These are phyloP conservation scores for Tetraneura akinire DNA, from an alignment of 1,140 invertebrate genomes.

Conservation along the genomic window DNA sequence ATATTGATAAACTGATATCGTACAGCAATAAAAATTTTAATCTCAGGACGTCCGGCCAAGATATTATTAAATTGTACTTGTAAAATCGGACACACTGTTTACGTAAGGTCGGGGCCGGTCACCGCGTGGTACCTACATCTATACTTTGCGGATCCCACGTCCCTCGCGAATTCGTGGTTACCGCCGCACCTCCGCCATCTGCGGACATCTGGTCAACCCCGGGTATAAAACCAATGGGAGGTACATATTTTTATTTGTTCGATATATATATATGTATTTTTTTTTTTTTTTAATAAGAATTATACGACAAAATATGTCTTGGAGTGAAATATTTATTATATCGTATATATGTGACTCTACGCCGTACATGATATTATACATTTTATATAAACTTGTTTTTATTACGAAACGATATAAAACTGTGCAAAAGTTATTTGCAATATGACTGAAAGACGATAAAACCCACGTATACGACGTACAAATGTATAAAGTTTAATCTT, in stretches of 20 bases:
- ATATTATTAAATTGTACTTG: no score
- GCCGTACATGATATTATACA: no score
- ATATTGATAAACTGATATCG: no score
- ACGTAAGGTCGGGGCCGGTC: conserved; percentile 12
- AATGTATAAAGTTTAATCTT: conserved; percentile 10
- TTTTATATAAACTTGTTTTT: conserved; percentile 23
- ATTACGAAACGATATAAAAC: conserved; percentile 10
- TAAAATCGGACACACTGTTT: no score
- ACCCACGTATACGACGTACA: background rate
- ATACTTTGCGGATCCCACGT: background rate
- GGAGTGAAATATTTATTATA: background rate
- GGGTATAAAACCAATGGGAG: no score
- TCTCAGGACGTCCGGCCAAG: no score
- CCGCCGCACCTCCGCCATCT: background rate
- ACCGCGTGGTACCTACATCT: background rate
- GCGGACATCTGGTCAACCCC: no score
- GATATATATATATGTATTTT: no score
- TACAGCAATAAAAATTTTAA: no score
- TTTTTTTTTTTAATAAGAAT: conserved; percentile 36
- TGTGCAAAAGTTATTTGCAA: background rate
- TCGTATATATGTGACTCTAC: no score
- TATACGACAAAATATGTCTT: conserved; percentile 29
- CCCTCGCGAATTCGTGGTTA: background rate
- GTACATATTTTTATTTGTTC: conserved; percentile 1
- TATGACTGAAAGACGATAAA: conserved; percentile 17